phyloP scores from a whole-genome alignment of 1,140 invertebrate genomes.

The Dendrolimus kikuchii region DNA sequence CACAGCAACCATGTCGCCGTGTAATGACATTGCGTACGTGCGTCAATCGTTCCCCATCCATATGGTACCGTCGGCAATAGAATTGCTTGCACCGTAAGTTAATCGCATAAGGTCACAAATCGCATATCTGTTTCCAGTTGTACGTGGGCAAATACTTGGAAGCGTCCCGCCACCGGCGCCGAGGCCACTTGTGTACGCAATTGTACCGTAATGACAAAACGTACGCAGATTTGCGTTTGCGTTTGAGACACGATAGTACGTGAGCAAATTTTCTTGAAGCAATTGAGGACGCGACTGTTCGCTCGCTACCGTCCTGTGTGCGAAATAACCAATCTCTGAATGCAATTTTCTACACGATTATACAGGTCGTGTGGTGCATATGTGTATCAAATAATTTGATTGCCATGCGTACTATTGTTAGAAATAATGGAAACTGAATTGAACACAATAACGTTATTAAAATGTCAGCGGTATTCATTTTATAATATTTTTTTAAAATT shows the following conservation, averaged over 20 bases:
- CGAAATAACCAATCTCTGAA: constrained; percentile 2
- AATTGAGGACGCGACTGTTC: constrained; percentile 13
- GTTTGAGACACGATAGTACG: constrained; percentile 4
- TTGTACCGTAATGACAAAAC: constrained; percentile 9
- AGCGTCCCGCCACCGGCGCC: constrained; percentile 8
- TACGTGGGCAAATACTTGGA: constrained; percentile 18
- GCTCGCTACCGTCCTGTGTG: constrained; percentile 18
- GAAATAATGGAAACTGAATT: too few relatives aligned
- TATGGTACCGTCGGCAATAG: constrained; percentile 16
- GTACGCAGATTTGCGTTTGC: too few relatives aligned
- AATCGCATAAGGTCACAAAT: too few relatives aligned
- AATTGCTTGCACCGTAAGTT: neutral
- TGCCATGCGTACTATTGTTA: too few relatives aligned
- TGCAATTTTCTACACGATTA: too few relatives aligned
- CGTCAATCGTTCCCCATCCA: constrained; percentile 28
- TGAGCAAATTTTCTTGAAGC: constrained; percentile 17
- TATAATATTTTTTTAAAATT: too few relatives aligned
- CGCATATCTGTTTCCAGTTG: too few relatives aligned
- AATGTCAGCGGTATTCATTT: too few relatives aligned
- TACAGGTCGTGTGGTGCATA: too few relatives aligned
- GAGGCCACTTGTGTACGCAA: constrained; percentile 18
- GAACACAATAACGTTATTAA: too few relatives aligned
- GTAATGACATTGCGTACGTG: constrained; percentile 55
- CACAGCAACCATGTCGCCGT: constrained; percentile 15
- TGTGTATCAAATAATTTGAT: too few relatives aligned